Percentiles rank a stretch among this genome's conserved stretches.
phyloP scores from a whole-genome alignment of 2,113 vertebrate species.

The Prunella himalayana region DNA sequence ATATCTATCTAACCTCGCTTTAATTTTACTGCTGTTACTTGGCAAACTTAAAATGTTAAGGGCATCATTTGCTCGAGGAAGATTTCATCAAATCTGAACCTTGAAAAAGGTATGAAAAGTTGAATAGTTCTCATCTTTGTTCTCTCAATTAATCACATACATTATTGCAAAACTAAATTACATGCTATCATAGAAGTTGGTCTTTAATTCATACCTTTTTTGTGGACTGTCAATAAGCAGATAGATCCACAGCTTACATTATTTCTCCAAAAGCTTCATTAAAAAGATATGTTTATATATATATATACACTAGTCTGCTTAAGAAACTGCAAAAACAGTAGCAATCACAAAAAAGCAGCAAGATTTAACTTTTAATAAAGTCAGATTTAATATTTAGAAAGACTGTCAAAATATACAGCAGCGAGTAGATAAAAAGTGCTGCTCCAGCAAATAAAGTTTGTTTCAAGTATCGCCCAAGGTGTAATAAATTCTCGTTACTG shows the following conservation, averaged over 20 bases:
- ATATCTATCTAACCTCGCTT: background rate
- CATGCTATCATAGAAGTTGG: slow-evolving; percentile 34
- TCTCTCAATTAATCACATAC: slow-evolving; percentile 1
- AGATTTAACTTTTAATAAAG: slow-evolving; percentile 70
- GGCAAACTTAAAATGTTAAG: background rate
- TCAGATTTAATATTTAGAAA: slow-evolving; percentile 69
- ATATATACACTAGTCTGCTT: background rate
- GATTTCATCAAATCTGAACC: background rate
- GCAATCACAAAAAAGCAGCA: slow-evolving; percentile 27
- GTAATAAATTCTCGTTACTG: slow-evolving; percentile 73
- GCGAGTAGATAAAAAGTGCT: slow-evolving; percentile 64
- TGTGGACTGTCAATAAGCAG: slow-evolving; percentile 37
- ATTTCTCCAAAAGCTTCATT: slow-evolving; percentile 38
- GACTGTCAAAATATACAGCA: slow-evolving; percentile 68
- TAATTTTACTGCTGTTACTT: background rate
- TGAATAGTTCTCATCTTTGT: background rate
- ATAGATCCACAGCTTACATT: slow-evolving; percentile 29
- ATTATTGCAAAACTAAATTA: slow-evolving; percentile 52
- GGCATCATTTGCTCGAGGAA: slow-evolving; percentile 32
- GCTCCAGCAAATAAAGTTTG: slow-evolving; percentile 76
- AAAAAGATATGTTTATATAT: slow-evolving; percentile 20
- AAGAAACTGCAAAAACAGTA: slow-evolving; percentile 34
- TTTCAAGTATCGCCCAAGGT: slow-evolving; percentile 73
- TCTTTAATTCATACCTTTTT: slow-evolving; percentile 39
- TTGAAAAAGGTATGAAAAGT: background rate